Percentiles rank a stretch among this genome's conserved stretches.
These are phyloP conservation scores for Eupsilia transversa DNA, from an alignment of 2,888 invertebrate species.

Conservation along the genomic window DNA sequence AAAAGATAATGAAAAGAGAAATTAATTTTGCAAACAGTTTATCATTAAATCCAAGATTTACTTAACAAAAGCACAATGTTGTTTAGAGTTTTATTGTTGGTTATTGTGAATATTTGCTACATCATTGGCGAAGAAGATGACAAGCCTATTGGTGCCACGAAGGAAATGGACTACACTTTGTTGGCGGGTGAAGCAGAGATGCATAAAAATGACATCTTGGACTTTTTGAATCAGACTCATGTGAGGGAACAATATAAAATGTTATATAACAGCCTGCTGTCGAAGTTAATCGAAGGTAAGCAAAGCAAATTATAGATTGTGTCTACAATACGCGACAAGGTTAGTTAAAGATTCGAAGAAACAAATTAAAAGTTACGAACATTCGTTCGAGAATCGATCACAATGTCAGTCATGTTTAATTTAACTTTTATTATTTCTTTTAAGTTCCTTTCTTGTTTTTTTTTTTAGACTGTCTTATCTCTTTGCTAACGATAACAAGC, in stretches of 20 bases:
- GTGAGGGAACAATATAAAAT: slow-evolving; percentile 78
- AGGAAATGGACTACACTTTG: slow-evolving; percentile 80
- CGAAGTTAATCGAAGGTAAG: slow-evolving; percentile 76
- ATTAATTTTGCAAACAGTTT: slow-evolving; percentile 22
- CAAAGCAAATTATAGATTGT: slow-evolving; percentile 2
- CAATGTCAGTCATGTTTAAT: slow-evolving; percentile 46
- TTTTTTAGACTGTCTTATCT: slow-evolving; percentile 43
- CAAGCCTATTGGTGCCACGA: slow-evolving; percentile 63
- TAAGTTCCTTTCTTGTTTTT: slow-evolving; percentile 39
- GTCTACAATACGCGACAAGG: slow-evolving; percentile 37
- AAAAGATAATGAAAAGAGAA: slow-evolving; percentile 46
- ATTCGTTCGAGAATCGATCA: slow-evolving; percentile 39
- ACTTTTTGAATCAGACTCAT: slow-evolving; percentile 78
- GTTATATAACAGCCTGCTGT: slow-evolving; percentile 78
- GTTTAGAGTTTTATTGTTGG: slow-evolving; percentile 47
- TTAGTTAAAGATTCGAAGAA: slow-evolving; percentile 52
- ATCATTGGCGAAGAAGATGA: slow-evolving; percentile 55
- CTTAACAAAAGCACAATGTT: slow-evolving; percentile 46
- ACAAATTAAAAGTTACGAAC: slow-evolving; percentile 55
- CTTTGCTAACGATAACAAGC: slow-evolving; percentile 23
- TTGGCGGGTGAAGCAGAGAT: slow-evolving; percentile 81
- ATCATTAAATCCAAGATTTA: slow-evolving; percentile 6
- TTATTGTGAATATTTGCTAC: slow-evolving; percentile 42
- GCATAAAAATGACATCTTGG: slow-evolving; percentile 80
- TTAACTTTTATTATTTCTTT: slow-evolving; percentile 49